Evolutionary conservation across 2,888 invertebrate genomes (phyloP).

Genomic region (Tuta absoluta): DNA sequence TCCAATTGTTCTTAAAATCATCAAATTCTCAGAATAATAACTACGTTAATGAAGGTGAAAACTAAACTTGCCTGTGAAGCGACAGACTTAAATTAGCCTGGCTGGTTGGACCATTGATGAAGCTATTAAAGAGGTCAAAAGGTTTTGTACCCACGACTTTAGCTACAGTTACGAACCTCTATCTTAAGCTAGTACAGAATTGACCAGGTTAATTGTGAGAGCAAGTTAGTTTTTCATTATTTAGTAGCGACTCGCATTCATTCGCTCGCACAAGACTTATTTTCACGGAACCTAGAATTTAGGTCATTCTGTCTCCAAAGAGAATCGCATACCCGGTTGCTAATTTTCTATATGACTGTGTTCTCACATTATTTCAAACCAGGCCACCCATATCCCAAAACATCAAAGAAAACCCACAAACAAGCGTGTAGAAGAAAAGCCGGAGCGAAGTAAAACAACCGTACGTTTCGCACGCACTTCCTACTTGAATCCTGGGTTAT

Average conservation of each 20-base stretch:
- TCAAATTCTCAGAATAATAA: not conserved
- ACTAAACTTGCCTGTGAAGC: not conserved
- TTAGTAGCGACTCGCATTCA: not conserved
- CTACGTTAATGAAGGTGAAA: not conserved
- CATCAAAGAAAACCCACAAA: not conserved
- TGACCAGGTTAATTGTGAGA: too few relatives aligned
- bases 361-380: not conserved
- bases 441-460: not conserved
- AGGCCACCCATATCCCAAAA: conserved; percentile 5
- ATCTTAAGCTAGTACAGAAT: too few relatives aligned
- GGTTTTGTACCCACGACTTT: not conserved
- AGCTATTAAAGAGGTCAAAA: conserved; percentile 20
- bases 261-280: not conserved
- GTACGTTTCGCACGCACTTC: conserved; percentile 24
- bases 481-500: conserved; percentile 43
- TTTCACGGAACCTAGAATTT: not conserved
- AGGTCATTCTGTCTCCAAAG: conserved; percentile 2
- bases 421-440: conserved; percentile 2
- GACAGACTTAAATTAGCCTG: conserved; percentile 6
- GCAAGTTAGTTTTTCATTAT: not conserved
- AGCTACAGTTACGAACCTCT: not conserved
- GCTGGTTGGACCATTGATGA: conserved; percentile 13
- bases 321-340: conserved; percentile 1
- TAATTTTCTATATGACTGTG: not conserved
- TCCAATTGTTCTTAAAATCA: too few relatives aligned